Evolutionary conservation across 1,140 invertebrate species (phyloP).

Genomic region (Apis laboriosa): DNA sequence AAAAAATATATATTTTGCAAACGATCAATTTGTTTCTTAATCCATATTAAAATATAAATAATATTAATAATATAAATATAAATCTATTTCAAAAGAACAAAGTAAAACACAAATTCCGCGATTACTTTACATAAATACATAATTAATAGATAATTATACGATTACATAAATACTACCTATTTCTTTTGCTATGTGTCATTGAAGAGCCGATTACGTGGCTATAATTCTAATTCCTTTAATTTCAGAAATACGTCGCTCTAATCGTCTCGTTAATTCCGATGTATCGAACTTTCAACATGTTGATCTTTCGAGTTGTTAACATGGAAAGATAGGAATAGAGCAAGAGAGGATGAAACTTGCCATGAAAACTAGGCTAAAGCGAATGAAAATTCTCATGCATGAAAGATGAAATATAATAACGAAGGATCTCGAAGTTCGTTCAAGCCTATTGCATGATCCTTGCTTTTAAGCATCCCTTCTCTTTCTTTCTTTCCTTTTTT

Average conservation of each 20-base stretch:
- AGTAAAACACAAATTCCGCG: too few relatives aligned
- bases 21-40: too few relatives aligned
- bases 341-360: background rate
- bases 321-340: background rate
- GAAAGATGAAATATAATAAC: constrained; percentile 31
- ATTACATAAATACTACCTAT: too few relatives aligned
- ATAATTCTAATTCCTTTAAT: constrained; percentile 24
- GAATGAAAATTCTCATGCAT: constrained; percentile 41
- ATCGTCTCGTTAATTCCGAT: constrained; percentile 18
- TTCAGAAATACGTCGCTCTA: constrained; percentile 11
- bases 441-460: background rate
- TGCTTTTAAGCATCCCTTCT: background rate
- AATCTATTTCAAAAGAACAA: too few relatives aligned
- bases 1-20: too few relatives aligned
- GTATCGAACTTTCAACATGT: constrained; percentile 34
- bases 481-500: background rate
- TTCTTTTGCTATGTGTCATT: background rate
- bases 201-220: background rate
- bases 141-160: too few relatives aligned
- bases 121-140: too few relatives aligned
- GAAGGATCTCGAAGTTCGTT: constrained; percentile 1
- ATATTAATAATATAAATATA: too few relatives aligned
- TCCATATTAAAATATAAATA: too few relatives aligned
- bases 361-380: constrained; percentile 6
- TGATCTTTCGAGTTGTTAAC: constrained; percentile 16